Conservation (phyloP, 1,140 invertebrate genomes). For the Eumaeus atala region DNA sequence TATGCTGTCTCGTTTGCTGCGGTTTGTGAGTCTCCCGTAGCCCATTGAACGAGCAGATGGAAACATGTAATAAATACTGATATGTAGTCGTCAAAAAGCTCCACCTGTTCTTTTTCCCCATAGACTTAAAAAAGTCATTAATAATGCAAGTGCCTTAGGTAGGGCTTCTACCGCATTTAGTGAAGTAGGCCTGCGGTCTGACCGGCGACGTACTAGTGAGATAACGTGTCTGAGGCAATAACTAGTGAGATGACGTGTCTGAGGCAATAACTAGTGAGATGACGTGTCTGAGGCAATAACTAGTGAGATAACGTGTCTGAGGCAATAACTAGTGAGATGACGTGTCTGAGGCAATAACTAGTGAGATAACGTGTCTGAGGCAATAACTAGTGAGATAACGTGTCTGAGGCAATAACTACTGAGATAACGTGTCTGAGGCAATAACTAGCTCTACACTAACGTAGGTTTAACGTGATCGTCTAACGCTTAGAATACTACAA, state of each 20-base stretch:
- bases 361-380: no score
- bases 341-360: constrained; percentile 22
- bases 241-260: no score
- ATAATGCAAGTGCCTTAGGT: constrained; percentile 7
- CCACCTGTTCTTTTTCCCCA: no score
- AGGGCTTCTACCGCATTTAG: constrained; percentile 2
- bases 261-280: constrained; percentile 17
- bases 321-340: constrained; percentile 18
- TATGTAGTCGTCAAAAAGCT: no score
- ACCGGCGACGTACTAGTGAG: constrained; percentile 40
- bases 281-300: constrained; percentile 21
- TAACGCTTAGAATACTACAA: neutral
- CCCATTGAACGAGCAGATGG: no score
- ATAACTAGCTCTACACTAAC: constrained; percentile 12
- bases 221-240: constrained; percentile 27
- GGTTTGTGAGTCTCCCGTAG: no score
- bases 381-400: no score
- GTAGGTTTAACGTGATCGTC: neutral
- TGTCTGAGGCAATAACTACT: no score
- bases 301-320: constrained; percentile 26
- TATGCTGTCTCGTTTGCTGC: no score
- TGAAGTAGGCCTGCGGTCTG: neutral
- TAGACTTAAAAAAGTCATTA: neutral
- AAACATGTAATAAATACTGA: no score
- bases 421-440: constrained; percentile 34